phyloP scores from a whole-genome alignment of 2,113 vertebrate genomes.

The Muntiacus muntjak region DNA sequence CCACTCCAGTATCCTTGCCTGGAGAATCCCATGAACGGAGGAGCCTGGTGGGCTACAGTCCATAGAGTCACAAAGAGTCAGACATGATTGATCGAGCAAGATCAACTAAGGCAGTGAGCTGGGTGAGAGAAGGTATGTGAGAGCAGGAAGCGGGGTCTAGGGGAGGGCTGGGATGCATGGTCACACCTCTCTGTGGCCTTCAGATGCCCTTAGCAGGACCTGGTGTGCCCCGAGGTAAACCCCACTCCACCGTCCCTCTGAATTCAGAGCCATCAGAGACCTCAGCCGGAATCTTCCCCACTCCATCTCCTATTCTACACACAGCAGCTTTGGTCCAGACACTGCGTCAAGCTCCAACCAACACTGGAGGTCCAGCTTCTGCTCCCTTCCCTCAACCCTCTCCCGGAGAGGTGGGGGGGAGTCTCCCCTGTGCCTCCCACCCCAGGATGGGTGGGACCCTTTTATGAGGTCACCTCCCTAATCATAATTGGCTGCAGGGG shows the following conservation, averaged over 20 bases:
- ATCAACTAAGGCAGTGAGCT: background rate
- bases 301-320: too few relatives aligned
- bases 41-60: background rate
- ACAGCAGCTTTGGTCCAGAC: background rate
- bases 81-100: background rate
- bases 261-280: background rate
- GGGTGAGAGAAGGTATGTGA: background rate
- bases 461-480: background rate
- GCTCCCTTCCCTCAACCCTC: too few relatives aligned
- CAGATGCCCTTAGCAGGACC: background rate
- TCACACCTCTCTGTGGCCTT: background rate
- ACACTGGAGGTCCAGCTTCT: background rate
- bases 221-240: background rate
- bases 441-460: background rate
- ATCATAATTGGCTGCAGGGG: accelerated
- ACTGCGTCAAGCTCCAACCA: accelerated
- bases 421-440: background rate
- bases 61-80: background rate
- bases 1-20: background rate
- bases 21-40: background rate
- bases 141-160: too few relatives aligned
- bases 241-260: background rate
- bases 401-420: background rate
- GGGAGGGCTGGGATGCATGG: too few relatives aligned
- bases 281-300: background rate